Evolutionary conservation across 2,113 vertebrate species (phyloP).

Genomic region (Phylloscopus trochiloides): DNA sequence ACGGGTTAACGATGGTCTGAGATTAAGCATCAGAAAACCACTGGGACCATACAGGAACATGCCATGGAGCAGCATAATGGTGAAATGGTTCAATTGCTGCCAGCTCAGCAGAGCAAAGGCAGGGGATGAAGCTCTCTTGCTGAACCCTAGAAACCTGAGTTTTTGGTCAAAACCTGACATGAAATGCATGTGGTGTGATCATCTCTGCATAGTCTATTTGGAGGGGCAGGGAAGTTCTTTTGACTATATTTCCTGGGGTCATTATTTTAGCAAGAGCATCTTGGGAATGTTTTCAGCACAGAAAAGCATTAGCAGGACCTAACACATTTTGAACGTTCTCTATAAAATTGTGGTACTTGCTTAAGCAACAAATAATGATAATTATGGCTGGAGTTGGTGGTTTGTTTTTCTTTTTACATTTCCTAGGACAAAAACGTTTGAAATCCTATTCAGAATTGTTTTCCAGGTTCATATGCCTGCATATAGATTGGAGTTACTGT

Average conservation of each 20-base stretch:
- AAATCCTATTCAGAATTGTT: neutral
- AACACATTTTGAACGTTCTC: neutral
- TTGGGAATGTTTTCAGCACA: neutral
- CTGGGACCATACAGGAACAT: neutral
- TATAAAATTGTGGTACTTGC: neutral
- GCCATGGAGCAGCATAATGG: neutral
- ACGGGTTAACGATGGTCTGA: neutral
- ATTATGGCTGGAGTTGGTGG: neutral
- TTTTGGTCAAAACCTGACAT: neutral
- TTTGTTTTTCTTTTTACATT: neutral
- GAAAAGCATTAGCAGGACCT: neutral
- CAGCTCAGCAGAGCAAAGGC: neutral
- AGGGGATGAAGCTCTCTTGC: rapidly evolving
- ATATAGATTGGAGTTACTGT: neutral
- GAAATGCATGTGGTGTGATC: neutral
- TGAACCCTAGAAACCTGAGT: neutral
- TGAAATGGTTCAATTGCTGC: neutral
- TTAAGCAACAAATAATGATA: neutral
- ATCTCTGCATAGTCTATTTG: neutral
- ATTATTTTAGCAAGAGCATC: neutral
- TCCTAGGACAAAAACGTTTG: neutral
- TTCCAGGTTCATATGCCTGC: neutral
- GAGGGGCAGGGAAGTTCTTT: neutral
- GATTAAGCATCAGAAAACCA: neutral
- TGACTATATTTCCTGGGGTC: neutral